Evolutionary conservation across 2,888 invertebrate species (phyloP), one percentile per base, ranked within the genome.

Genomic region (Caenorhabditis imperialis): DNA sequence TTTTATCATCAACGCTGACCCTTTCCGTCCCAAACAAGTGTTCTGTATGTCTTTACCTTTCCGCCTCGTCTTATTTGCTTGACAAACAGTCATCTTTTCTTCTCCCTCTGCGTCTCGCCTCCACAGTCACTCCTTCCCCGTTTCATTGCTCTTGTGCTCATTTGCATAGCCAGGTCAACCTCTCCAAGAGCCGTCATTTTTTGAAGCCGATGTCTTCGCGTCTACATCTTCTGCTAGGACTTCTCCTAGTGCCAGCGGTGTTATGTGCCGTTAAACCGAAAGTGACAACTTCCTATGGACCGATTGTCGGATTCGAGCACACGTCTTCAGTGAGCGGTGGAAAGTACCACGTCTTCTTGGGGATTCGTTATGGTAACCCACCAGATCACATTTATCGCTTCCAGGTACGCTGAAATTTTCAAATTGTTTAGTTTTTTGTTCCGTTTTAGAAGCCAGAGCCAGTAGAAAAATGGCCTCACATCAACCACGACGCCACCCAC

Each of bases 361-460:
- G 82, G 30, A 74, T 82, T 45, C 58, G 82, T n/a, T 82, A 82
- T 51, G 82, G 73, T 10, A 72, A 79, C 23, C 74, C 81, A 2
- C 81, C 82, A 1, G 81, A 81, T 63, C 77, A 77, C 27, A 69
- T 78, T 16, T 71, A 70, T 23, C 55, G 82, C 57, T 82, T 81
- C 51, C 77, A 82, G 67, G 82, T 79, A 30, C 10, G 30, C 30
- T 30, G 30, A 6, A 10, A 7, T 7, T 7, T 30, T 30, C 12
- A 38, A n/a, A 40, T 35, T 48, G 23, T 16, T 53, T 47, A 10
- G 16, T 22, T 22, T 16, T 30, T 0, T 16, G 1, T 14, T n/a
- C 10, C 5, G 1, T 27, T 25, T 58, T 42, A 82, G 81, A 82
- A 82, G 45, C 78, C 82, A 0, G 80, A 79, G 22, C 65, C 77